Evolutionary conservation across 2,797 vertebrate genomes (phyloP).

Genomic region (Schizopygopsis pylzovi): DNA sequence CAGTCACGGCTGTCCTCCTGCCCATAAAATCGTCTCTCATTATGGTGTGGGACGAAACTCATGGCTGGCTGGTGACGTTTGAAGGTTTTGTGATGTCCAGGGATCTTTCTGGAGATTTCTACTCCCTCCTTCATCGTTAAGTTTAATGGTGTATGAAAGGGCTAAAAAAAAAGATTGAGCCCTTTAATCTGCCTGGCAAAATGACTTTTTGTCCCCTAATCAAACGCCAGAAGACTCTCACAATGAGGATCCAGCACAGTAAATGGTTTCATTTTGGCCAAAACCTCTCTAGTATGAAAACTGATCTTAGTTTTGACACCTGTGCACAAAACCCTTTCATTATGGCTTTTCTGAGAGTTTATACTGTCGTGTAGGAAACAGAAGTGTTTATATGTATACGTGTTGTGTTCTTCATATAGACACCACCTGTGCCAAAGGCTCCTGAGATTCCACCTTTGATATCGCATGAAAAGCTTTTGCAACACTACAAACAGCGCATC

Average conservation of each 20-base stretch:
- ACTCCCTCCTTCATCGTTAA: conserved; percentile 24
- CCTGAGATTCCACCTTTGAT: conserved; percentile 80
- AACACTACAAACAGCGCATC: conserved; percentile 72
- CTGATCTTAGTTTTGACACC: conserved; percentile 25
- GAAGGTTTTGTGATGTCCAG: conserved; percentile 16
- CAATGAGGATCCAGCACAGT: conserved; percentile 68
- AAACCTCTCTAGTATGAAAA: conserved; percentile 59
- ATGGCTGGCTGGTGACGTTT: conserved; percentile 15
- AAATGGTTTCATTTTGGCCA: conserved; percentile 72
- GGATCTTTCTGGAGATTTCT: conserved; percentile 65
- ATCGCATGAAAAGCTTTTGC: conserved; percentile 74
- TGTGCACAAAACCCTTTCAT: conserved; percentile 38
- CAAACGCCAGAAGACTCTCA: conserved; percentile 69
- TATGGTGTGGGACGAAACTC: not conserved
- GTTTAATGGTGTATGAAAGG: conserved; percentile 49
- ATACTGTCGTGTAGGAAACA: not conserved
- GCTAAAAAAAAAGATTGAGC: conserved; percentile 53
- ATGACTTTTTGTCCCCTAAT: conserved; percentile 73
- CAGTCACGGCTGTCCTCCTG: conserved; percentile 17
- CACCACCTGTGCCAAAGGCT: conserved; percentile 75
- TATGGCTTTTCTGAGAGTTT: conserved; percentile 3
- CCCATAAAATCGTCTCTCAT: conserved; percentile 13
- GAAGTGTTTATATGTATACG: conserved; percentile 57
- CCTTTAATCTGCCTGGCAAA: conserved; percentile 67
- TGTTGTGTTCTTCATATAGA: conserved; percentile 74